These are phyloP conservation scores for Drosophila fungiperda DNA, from an alignment of 2,888 invertebrate species.

Conservation along the genomic window DNA sequence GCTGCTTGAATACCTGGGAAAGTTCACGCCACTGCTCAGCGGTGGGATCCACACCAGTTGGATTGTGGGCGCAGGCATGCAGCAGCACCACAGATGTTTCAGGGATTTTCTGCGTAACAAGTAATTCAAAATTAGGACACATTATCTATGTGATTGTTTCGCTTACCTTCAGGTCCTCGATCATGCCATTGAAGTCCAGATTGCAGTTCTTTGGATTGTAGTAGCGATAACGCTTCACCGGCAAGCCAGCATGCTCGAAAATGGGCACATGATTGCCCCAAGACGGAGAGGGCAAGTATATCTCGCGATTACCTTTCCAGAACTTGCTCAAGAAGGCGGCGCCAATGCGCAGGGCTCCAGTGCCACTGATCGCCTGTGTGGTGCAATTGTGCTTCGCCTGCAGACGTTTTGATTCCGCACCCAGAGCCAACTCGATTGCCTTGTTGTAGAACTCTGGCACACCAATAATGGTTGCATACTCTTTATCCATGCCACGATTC, in stretches of 20 bases:
- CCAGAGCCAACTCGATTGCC: slow-evolving; percentile 95
- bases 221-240: slow-evolving; percentile 96
- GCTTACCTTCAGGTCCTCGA: slow-evolving; percentile 94
- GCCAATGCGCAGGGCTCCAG: slow-evolving; percentile 97
- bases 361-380: slow-evolving; percentile 97
- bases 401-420: slow-evolving; percentile 89
- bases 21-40: slow-evolving; percentile 96
- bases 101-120: slow-evolving; percentile 94
- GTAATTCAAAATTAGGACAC: not conserved
- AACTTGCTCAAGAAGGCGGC: slow-evolving; percentile 94
- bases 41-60: slow-evolving; percentile 97
- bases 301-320: slow-evolving; percentile 91
- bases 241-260: slow-evolving; percentile 94
- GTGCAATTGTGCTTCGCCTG: slow-evolving; percentile 89
- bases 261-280: slow-evolving; percentile 99
- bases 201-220: slow-evolving; percentile 97
- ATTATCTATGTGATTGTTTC: not conserved
- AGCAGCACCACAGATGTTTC: slow-evolving; percentile 94
- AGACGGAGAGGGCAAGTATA: slow-evolving; percentile 96
- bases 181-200: slow-evolving; percentile 94
- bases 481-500: slow-evolving; percentile 92
- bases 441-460: slow-evolving; percentile 92
- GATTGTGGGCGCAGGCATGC: slow-evolving; percentile 99
- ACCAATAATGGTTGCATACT: slow-evolving; percentile 97
- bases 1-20: slow-evolving; percentile 92